Percentiles rank a stretch among this genome's conserved stretches.
Evolutionary conservation across 2,888 invertebrate species (phyloP).

Genomic region (Macropis europaea): DNA sequence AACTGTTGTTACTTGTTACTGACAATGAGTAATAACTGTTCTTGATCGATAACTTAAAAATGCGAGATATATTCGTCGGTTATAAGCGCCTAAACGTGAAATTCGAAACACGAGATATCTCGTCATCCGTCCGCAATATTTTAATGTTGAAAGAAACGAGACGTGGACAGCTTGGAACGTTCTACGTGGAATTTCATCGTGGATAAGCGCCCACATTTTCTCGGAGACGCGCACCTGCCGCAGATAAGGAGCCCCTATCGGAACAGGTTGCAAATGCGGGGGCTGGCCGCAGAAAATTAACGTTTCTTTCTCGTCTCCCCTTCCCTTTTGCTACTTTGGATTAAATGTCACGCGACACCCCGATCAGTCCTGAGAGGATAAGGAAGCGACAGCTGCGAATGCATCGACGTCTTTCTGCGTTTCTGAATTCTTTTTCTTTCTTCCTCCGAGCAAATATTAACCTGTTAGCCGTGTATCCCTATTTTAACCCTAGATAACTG

Average conservation of each 20-base stretch:
- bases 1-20: no score
- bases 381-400: conserved; percentile 28
- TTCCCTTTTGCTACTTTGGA: conserved; percentile 4
- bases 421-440: background rate
- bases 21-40: no score
- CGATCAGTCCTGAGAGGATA: conserved; percentile 18
- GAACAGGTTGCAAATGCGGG: conserved; percentile 52
- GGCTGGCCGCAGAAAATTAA: conserved; percentile 22
- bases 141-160: background rate
- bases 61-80: no score
- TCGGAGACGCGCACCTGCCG: conserved; percentile 65
- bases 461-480: no score
- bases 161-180: conserved; percentile 18
- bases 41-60: no score
- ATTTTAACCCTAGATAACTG: no score
- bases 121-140: no score
- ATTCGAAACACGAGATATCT: background rate
- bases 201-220: conserved; percentile 63
- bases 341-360: conserved; percentile 39
- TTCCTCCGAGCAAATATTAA: no score
- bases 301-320: conserved; percentile 28
- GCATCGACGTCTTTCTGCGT: background rate
- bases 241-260: conserved; percentile 57
- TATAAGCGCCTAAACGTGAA: no score
- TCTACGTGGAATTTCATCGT: conserved; percentile 31